phyloP scores from a whole-genome alignment of 2,113 vertebrate species.

The Ptyas mucosa region DNA sequence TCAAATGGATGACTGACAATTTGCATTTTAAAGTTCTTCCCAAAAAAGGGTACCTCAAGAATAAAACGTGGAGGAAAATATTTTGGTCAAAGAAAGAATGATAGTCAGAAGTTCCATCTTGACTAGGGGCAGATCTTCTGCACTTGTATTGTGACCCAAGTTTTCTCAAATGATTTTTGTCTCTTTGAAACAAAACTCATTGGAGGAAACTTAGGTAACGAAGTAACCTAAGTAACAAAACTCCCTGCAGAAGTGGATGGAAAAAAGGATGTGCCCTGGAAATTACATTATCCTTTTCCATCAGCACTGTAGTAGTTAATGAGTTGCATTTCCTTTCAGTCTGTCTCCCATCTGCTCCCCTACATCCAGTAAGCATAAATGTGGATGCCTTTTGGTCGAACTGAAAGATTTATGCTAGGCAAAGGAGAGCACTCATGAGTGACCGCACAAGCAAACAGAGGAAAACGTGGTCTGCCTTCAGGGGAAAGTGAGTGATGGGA shows the following conservation, averaged over 20 bases:
- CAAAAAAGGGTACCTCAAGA: background rate
- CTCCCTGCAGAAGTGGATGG: background rate
- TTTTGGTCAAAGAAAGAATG: background rate
- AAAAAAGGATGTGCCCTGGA: background rate
- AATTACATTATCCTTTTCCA: background rate
- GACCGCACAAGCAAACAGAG: background rate
- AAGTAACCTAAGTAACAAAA: background rate
- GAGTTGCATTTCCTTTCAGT: background rate
- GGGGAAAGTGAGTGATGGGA: conserved; percentile 9
- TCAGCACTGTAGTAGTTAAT: background rate
- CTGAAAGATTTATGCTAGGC: background rate
- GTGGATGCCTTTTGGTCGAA: background rate
- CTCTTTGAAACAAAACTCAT: background rate
- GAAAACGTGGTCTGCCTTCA: conserved; percentile 8
- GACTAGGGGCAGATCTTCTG: background rate
- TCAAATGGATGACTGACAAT: no score
- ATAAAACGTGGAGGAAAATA: background rate
- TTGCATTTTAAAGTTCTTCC: background rate
- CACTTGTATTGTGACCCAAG: background rate
- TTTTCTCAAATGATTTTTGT: background rate
- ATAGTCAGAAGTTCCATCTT: background rate
- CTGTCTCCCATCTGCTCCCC: background rate
- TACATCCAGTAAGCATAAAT: background rate
- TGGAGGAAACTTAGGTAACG: no score
- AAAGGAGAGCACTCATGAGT: background rate